Evolutionary conservation across 2,113 vertebrate genomes (phyloP).

Genomic region (Tretioscincus oriximinensis): DNA sequence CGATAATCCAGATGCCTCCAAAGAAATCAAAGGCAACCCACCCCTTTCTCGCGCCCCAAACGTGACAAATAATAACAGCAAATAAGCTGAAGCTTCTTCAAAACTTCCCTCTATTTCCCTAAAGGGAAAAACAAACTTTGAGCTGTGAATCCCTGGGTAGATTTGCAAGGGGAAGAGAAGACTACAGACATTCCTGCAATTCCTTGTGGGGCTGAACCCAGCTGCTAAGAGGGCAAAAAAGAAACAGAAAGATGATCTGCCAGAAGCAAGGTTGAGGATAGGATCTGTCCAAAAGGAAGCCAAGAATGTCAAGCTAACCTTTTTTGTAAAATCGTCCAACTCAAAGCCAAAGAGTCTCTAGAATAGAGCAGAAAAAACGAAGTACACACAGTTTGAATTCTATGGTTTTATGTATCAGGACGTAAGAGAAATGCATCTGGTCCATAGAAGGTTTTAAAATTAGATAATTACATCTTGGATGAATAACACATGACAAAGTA

Average conservation of each 20-base stretch:
- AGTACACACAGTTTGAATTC: too few relatives aligned
- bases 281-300: not conserved
- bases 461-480: too few relatives aligned
- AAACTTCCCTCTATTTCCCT: not conserved
- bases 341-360: too few relatives aligned
- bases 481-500: too few relatives aligned
- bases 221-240: not conserved
- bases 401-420: too few relatives aligned
- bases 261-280: not conserved
- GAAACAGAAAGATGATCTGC: not conserved
- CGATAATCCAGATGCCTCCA: not conserved
- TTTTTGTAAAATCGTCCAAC: not conserved
- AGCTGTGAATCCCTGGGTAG: not conserved
- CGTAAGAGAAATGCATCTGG: too few relatives aligned
- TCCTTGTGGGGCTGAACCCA: not conserved
- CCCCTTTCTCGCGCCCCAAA: not conserved
- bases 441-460: too few relatives aligned
- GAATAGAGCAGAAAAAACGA: too few relatives aligned
- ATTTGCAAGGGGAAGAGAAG: not conserved
- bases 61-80: not conserved
- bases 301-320: not conserved
- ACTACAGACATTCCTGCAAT: not conserved
- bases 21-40: not conserved
- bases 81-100: not conserved
- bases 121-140: slow-evolving; percentile 3